phyloP scores from a whole-genome alignment of 2,113 vertebrate genomes.

The Suncus etruscus region DNA sequence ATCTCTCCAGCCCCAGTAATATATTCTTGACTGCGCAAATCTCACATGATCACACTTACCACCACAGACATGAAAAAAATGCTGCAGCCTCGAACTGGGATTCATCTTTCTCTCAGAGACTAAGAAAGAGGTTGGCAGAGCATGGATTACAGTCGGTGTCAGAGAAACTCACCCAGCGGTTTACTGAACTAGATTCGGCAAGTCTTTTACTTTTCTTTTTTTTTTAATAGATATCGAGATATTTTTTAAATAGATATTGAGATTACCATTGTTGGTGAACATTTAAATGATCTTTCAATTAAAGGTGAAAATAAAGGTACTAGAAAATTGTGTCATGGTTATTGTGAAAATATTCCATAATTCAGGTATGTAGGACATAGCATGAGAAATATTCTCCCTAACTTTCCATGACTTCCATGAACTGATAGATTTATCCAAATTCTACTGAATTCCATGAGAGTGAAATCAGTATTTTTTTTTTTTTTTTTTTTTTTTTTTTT shows the following conservation, averaged over 20 bases:
- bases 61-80: constrained; percentile 68
- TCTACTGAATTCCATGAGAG: constrained; percentile 55
- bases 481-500: too few species aligned
- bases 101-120: constrained; percentile 82
- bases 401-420: constrained; percentile 11
- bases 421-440: constrained; percentile 1
- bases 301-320: background rate
- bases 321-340: constrained; percentile 33
- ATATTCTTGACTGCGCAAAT: background rate
- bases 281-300: constrained; percentile 12
- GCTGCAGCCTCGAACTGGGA: constrained; percentile 73
- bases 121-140: constrained; percentile 86
- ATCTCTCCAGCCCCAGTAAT: background rate
- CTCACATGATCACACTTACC: constrained; percentile 36
- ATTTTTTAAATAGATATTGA: background rate
- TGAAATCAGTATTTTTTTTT: background rate
- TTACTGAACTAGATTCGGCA: constrained; percentile 93
- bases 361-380: constrained; percentile 25
- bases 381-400: background rate
- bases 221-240: background rate
- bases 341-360: background rate
- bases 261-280: background rate
- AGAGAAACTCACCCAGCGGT: constrained; percentile 90
- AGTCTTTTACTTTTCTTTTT: constrained; percentile 73
- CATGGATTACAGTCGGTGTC: constrained; percentile 91